Base-by-base conservation (phyloP, 2,888 invertebrate species). In the Heteromurus nitidus region DNA sequence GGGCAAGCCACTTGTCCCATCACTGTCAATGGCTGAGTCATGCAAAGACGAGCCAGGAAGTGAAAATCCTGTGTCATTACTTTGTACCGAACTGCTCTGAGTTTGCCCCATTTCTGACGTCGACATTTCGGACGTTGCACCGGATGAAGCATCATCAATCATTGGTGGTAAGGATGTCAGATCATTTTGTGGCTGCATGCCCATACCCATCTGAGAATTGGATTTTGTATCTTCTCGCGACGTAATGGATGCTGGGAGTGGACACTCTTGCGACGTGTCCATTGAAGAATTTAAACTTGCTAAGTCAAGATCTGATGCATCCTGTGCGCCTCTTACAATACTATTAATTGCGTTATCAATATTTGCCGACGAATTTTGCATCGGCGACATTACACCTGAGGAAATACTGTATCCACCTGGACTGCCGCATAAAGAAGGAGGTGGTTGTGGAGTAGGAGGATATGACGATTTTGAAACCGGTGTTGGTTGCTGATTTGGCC, bases 151-250 rank as follows among this genome's bases (percentile, higher is more conserved):
- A 28, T 80, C 80, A 24, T 80, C 80, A 16, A 50, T 47, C 36
- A 74, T 68, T 9, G 68, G 69, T 9, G 68, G 69, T 26, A 80
- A 24, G 86, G 88, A 69, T 28, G 26, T 44, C 24, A 81, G 70
- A 55, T 75, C 72, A 60, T 81, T 60, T 58, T 76, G 68, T 72
- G 36, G 72, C 69, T 91, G 90, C 88, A 89, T 81, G 89, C 89
- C 42, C 67, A 28, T 42, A 28, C 68, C 47, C 13, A 67, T n/a
- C 24, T 74, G 73, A 60, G 80, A 64, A 53, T 31, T 69, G 11
- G 68, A 60, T 60, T 85, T 85, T 1, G 42, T 42, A 18, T 85
- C 83, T 16, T 85, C 85, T 44, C 80, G 60, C 16, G 65, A 62
- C 3, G 62, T 36, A 24, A 80, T 80, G 68, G 80, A 74, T 62